Percentiles rank a stretch among this genome's conserved stretches.
These are phyloP conservation scores for Ctenicera cuprea DNA, from an alignment of 2,888 invertebrate genomes.

Conservation along the genomic window DNA sequence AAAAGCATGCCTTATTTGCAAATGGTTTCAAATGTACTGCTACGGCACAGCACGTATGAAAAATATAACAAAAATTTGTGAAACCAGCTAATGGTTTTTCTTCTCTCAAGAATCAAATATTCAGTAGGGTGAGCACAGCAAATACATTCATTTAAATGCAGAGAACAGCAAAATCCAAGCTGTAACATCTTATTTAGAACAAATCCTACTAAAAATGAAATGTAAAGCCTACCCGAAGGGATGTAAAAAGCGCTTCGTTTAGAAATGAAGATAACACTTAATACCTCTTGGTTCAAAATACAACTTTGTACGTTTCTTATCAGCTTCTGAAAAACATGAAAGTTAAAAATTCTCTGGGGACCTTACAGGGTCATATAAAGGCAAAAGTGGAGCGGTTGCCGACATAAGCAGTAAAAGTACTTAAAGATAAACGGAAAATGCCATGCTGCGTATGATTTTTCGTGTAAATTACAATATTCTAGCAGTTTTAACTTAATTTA, in stretches of 20 bases:
- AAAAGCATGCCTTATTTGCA: too few relatives aligned
- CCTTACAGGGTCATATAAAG: neutral
- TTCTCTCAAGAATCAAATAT: too few relatives aligned
- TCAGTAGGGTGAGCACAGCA: neutral
- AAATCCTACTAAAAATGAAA: constrained; percentile 17
- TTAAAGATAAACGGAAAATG: too few relatives aligned
- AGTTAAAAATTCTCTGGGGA: neutral
- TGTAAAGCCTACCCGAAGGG: constrained; percentile 13
- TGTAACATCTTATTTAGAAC: constrained; percentile 11
- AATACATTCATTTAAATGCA: constrained; percentile 15
- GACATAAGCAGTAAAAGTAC: neutral
- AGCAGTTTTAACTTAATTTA: too few relatives aligned
- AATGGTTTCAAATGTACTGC: too few relatives aligned
- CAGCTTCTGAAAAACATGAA: neutral
- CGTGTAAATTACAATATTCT: too few relatives aligned
- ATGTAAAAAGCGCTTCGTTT: constrained; percentile 4
- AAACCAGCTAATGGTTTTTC: too few relatives aligned
- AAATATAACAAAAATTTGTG: too few relatives aligned
- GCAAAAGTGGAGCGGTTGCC: neutral
- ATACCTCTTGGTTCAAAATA: constrained; percentile 1
- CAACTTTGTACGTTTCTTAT: constrained; percentile 3
- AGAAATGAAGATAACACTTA: constrained; percentile 5
- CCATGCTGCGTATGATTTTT: too few relatives aligned
- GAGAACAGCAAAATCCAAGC: constrained; percentile 17
- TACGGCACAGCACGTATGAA: too few relatives aligned